Evolutionary conservation across 2,888 invertebrate species (phyloP), one percentile per base, ranked within the genome.

Genomic region (Cheilosia pagana): DNA sequence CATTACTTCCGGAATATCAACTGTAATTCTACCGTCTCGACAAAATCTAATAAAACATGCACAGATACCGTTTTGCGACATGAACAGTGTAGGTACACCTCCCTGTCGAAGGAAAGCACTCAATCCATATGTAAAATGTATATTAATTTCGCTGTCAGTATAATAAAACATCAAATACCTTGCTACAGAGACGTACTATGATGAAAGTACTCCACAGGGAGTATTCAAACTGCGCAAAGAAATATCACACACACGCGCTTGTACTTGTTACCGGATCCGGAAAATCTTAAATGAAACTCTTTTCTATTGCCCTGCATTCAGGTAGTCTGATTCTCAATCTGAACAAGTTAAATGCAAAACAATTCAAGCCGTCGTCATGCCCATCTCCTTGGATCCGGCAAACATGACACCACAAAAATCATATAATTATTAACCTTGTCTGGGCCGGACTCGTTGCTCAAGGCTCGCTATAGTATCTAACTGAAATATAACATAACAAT

Each of bases 401-500:
- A 70, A 75, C 79, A 70, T 70, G 83, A 83, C 79, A 63, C 65
- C 68, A 81, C 68, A 71, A 82, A 72, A 79, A 65, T 60, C 59
- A 31, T 65, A 57, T 63, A 68, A 78, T 83, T 78, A 78, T 78
- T 78, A 83, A 75, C 68, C 83, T 83, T 83, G 83, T 70, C 83
- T 83, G 78, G 79, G 74, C 62, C 31, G 78, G 78, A 78, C 78
- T 67, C 62, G 55, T 83, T 48, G 74, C 70, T 48, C 23, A 70
- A 63, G 79, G 62, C 78, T 63, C 25, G 74, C 53, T 75, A 75
- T 78, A 79, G 63, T 65, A 83, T 74, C 83, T 63, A 78, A 83
- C 74, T 78, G 74, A 83, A 78, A 79, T 79, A 83, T 79, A 83
- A 83, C 79, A 83, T 57, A 83, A 83, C 79, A 83, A 75, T 83